Evolutionary conservation across 2,113 vertebrate genomes (phyloP), one percentile per base, ranked within the genome.

Genomic region (Anhinga anhinga): DNA sequence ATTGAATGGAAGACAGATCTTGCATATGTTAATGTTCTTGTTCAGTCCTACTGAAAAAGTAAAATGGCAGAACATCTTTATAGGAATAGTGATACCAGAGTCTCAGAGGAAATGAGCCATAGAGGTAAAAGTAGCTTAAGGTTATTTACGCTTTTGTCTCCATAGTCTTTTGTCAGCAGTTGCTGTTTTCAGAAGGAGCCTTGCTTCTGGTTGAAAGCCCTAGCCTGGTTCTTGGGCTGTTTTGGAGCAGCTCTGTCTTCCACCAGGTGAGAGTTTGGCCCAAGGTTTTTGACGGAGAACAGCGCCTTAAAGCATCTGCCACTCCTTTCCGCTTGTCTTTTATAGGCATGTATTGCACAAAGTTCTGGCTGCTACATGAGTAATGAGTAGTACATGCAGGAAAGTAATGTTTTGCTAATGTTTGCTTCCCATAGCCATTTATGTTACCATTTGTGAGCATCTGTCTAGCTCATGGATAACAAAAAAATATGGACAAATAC

Each of bases 381-480:
- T 63, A 65, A 65, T 52, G 26, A 40, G 22, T 27, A 30, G 17
- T 49, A 13, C 8, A 1, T 52, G 19, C 67, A 72, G 52, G 16
- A 44, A 77, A 12, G 10, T 29, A 25, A 38, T 34, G 11, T 74
- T 80, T 81, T 79, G 12, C 15, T 30, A 42, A 8, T n/a, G 21
- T 44, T 89, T 86, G 3, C 29, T 63, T 93, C 15, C 26, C 26
- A 6, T 23, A 12, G 5, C 5, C 5, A 9, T 66, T 90, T 93
- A 11, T 0, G 1, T 13, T n/a, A 17, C 29, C 1, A 0, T 70
- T 90, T 0, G 0, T 77, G 29, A 87, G 4, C 2, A 2, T 61
- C 36, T 67, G 2, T 44, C 30, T 52, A 29, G 17, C 13, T 81
- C 29, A 30, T 27, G 8, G 9, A 2, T 71, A 44, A 40, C 7